Base-by-base conservation (phyloP, 23 tunicate genomes). In the Halocynthia aurantium region DNA sequence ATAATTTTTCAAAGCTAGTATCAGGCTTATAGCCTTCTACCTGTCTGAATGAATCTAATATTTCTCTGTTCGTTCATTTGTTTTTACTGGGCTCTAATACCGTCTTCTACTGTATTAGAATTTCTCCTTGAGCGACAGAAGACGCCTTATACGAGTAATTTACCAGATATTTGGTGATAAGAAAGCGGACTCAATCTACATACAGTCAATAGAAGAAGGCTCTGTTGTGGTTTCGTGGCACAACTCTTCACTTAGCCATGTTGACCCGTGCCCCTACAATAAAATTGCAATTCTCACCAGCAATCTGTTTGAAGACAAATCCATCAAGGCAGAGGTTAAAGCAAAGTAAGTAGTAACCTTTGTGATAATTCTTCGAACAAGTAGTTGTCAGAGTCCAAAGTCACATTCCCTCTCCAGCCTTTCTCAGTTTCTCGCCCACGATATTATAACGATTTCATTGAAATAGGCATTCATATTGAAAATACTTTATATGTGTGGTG, bases 221-320 rank as follows among this genome's bases (percentile, higher is more conserved):
- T 89, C 96, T 10, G 88, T 89, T 20, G 31, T 80, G 13, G 67
- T 80, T 64, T 72, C 88, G n/a, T 89, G 96, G 96, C 76, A 76
- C 85, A 84, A 89, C 85, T 69, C 69, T 8, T 57, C 96, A 8
- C 70, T 89, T 13, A 54, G 74, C 49, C 31, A 55, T 6, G 67
- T 49, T 11, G 84, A 64, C 9, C 70, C 73, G 8, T 89, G 96
- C 57, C 88, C 96, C 6, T 84, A 9, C 54, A 22, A 44, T n/a
- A 73, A 81, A 10, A 89, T 84, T 9, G 80, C 84, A 5, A 53
- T 57, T 15, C 50, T 88, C 7, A 87, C 68, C n/a, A 22, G 50
- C 18, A 61, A 68, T 15, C n/a, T 83, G 9, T 83, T 83, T 67
- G 76, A 66, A 31, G 44, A 31, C 5, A 58, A 61, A 7, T 8